Evolutionary conservation across 2,113 vertebrate species (phyloP), one percentile per base, ranked within the genome.

Genomic region (Campylomormyrus tamandua): DNA sequence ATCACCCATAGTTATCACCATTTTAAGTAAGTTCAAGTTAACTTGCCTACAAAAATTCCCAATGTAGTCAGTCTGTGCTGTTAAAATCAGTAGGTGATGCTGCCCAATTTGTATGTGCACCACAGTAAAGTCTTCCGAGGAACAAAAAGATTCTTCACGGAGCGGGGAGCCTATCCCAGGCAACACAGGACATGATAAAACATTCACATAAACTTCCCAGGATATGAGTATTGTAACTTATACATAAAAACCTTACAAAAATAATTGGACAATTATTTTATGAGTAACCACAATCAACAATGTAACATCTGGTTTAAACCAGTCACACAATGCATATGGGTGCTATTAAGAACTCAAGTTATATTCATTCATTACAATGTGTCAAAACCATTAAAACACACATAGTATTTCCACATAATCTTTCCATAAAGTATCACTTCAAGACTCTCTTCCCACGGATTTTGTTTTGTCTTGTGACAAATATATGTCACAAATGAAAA

Each of bases 311-410:
- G 83, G 83, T n/a, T 84, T 45, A 84, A 84, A 48, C 39, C 6
- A 50, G 42, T 48, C 83, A n/a, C 42, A 50, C 83, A 86, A 8
- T 24, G 4, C 45, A 85, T 48, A 85, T 85, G 83, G 83, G 11
- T 31, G n/a, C 21, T 15, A 50, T 85, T 48, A 50, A 3, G 83
- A 24, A 27, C 83, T 49, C 83, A 46, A 1, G 46, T 83, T 84
- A 86, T 46, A 86, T 49, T 27, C 3, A 46, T 83, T 89, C 1
- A 19, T 77, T 74, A 90, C 88, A 91, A 90, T 88, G 90, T 80
- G 89, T 84, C 90, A 89, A 74, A 91, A 90, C 91, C 45, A n/a
- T 92, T 93, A 93, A 92, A 91, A 80, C 89, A 90, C 92, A 92
- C 62, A 58, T 62, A 89, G 87, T 77, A 90, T 93, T 92, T 91